These are phyloP conservation scores for Hexactinellida sp. DNA, from an alignment of 37 sponge, comb jelly and placozoan genomes.

Conservation along the genomic window DNA sequence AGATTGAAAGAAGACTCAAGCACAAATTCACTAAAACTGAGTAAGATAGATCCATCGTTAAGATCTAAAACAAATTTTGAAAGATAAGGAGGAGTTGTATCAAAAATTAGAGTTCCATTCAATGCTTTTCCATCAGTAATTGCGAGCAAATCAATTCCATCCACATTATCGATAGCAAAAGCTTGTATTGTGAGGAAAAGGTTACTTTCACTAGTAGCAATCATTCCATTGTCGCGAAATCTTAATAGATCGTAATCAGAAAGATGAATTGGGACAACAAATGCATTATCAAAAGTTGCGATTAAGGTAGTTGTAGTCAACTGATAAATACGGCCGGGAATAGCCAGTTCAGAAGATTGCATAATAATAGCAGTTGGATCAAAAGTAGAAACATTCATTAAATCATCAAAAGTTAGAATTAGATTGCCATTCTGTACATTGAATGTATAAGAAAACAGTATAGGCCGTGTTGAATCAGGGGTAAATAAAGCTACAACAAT, in stretches of 20 bases:
- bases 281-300: conserved; percentile 43
- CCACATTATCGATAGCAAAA: conserved; percentile 76
- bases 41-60: conserved; percentile 36
- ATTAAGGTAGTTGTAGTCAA: conserved; percentile 36
- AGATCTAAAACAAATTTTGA: conserved; percentile 49
- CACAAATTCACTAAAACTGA: conserved; percentile 50
- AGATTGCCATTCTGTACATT: conserved; percentile 54
- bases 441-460: conserved; percentile 39
- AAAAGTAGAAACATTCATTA: conserved; percentile 58
- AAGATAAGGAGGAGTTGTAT: conserved; percentile 45
- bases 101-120: conserved; percentile 38
- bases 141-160: conserved; percentile 63
- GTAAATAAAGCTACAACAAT: conserved; percentile 28
- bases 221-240: conserved; percentile 39
- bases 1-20: conserved; percentile 32
- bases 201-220: conserved; percentile 46
- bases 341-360: conserved; percentile 32
- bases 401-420: conserved; percentile 64
- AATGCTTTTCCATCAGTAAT: conserved; percentile 84
- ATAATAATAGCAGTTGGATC: conserved; percentile 55
- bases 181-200: conserved; percentile 77
- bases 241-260: conserved; percentile 60
- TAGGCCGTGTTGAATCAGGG: conserved; percentile 48
- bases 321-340: conserved; percentile 24
- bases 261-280: conserved; percentile 42